Base-by-base conservation (phyloP, 1,140 invertebrate species). In the Drosophila rhopaloa region DNA sequence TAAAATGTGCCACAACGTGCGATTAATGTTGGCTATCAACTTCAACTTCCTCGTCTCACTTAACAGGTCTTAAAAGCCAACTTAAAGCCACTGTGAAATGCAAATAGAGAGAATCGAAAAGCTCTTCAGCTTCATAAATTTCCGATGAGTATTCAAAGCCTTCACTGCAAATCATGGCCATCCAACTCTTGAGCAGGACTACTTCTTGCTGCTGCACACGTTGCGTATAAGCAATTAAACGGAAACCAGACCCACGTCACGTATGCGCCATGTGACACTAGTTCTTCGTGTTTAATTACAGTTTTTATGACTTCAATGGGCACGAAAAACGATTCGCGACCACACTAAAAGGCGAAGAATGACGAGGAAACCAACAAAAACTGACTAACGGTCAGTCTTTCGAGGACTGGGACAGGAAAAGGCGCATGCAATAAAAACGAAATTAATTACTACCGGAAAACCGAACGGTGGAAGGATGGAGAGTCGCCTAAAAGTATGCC, bases 181-280 rank as follows among this genome's bases (percentile, higher is more conserved):
- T 24, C 8, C 51, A n/a, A 19, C 38, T 51, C 27, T 62, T 38
- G 27, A 43, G 40, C 38, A 41, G 47, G 44, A 44, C 10, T 59
- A 37, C 43, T 60, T 10, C 32, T 35, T 37, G 29, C 37, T 46
- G 47, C 37, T 59, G 48, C 72, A 57, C 32, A 73, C 60, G 71
- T 27, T 53, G 76, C 71, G 76, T 81, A 89, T 84, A 65, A 68
- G 83, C 65, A 76, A 74, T 73, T 76, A 89, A 84, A 65, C 40
- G 79, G 13, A 72, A 75, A 81, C 56, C 41, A 40, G 54, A 46
- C 58, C 44, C 40, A 75, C 62, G 46, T 84, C 84, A 89, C 84
- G 84, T 89, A 84, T 80, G 56, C 80, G 80, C 80, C 66, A 89
- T 81, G 84, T 76, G 84, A 89, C 84, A 89, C 84, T 84, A 84